A percentile compares a stretch with the other conserved stretches of the same genome.
phyloP scores from a whole-genome alignment of 2,797 vertebrate genomes.

The Sparidentex hasta region DNA sequence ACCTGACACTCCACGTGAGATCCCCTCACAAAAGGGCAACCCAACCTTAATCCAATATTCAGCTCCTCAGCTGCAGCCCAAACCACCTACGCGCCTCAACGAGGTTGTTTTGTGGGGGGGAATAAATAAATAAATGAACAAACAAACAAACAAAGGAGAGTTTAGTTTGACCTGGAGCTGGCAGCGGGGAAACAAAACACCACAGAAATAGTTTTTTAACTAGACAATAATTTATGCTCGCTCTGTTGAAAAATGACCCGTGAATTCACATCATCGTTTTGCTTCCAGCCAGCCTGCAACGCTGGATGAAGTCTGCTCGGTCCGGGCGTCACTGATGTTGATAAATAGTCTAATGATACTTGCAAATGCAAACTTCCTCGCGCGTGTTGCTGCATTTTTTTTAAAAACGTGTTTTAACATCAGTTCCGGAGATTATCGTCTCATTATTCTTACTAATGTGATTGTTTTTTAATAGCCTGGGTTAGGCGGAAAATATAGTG shows the following conservation, averaged over 20 bases:
- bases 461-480: constrained; percentile 17
- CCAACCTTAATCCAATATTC: constrained; percentile 37
- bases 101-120: constrained; percentile 21
- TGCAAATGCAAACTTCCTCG: constrained; percentile 36
- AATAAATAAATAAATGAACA: too few relatives aligned
- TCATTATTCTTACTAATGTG: constrained; percentile 28
- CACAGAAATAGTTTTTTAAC: constrained; percentile 2
- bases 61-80: constrained; percentile 29
- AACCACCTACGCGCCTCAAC: background rate
- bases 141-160: too few relatives aligned
- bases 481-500: constrained; percentile 10
- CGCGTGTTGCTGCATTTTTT: constrained; percentile 20
- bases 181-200: constrained; percentile 19
- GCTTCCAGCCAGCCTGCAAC: constrained; percentile 20
- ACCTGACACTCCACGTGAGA: background rate
- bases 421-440: constrained; percentile 23
- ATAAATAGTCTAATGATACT: constrained; percentile 38
- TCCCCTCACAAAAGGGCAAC: constrained; percentile 2
- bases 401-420: constrained; percentile 25
- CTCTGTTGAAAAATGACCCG: constrained; percentile 11
- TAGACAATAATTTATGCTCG: background rate
- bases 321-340: constrained; percentile 20
- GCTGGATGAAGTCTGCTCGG: constrained; percentile 17
- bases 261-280: constrained; percentile 19
- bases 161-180: constrained; percentile 19